These are phyloP conservation scores for Ataeniobius toweri DNA, from an alignment of 2,797 vertebrate genomes.

Conservation along the genomic window DNA sequence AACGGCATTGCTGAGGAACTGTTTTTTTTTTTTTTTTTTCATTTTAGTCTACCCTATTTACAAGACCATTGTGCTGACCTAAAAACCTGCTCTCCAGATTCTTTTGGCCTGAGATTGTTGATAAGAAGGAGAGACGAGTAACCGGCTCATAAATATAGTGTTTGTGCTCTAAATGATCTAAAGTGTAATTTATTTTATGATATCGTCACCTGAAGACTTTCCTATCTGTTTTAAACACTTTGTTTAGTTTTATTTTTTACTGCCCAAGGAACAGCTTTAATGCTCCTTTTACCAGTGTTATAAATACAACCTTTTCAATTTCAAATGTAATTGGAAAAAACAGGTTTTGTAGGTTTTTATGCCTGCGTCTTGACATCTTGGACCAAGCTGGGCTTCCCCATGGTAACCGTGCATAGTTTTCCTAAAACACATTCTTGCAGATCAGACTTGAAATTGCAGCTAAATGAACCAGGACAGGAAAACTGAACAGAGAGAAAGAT, in stretches of 20 bases:
- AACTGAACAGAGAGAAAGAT: conserved; percentile 52
- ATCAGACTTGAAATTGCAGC: conserved; percentile 43
- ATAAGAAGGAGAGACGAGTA: conserved; percentile 30
- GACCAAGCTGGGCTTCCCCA: conserved; percentile 57
- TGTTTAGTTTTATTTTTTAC: not conserved
- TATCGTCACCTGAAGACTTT: not conserved
- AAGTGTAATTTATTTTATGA: not conserved
- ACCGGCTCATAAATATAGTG: conserved; percentile 34
- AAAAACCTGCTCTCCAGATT: conserved; percentile 80
- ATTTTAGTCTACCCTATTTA: conserved; percentile 45
- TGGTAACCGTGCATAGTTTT: conserved; percentile 72
- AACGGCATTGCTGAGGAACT: conserved; percentile 66
- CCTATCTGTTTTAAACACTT: not conserved
- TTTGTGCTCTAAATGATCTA: not conserved
- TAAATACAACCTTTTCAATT: not conserved
- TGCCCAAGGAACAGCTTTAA: not conserved
- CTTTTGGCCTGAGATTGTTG: conserved; percentile 39
- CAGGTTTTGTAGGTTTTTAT: conserved; percentile 66
- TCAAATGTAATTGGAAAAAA: conserved; percentile 35
- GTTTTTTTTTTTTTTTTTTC: conserved; percentile 40
- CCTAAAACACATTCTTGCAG: conserved; percentile 68
- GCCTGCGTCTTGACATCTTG: conserved; percentile 54
- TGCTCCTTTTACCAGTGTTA: not conserved
- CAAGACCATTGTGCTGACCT: conserved; percentile 66
- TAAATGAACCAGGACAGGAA: conserved; percentile 56